Evolutionary conservation across 2,888 invertebrate species (phyloP).

Genomic region (Pseudanteris insignis): DNA sequence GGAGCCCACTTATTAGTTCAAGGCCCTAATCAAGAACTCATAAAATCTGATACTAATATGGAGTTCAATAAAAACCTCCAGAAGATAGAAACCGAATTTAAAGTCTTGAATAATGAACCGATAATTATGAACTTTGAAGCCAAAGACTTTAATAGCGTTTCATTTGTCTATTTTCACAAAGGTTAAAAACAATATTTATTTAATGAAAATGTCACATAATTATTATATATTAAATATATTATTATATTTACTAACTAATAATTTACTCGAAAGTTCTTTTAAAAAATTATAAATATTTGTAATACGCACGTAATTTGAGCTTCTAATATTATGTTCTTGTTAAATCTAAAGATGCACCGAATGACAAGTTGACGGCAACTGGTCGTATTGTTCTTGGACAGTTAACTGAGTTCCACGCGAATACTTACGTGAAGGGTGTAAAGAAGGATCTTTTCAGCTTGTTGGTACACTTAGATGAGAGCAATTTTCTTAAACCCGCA

Average conservation of each 20-base stretch:
- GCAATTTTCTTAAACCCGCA: conserved; percentile 74
- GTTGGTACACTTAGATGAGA: conserved; percentile 72
- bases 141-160: conserved; percentile 71
- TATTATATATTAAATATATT: too few species aligned
- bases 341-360: conserved; percentile 66
- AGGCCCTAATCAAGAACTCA: conserved; percentile 68
- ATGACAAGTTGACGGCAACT: conserved; percentile 69
- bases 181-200: too few species aligned
- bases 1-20: conserved; percentile 55
- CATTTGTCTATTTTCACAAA: conserved; percentile 69
- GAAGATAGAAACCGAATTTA: conserved; percentile 68
- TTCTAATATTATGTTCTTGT: too few species aligned
- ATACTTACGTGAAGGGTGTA: conserved; percentile 68
- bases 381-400: conserved; percentile 72
- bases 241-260: too few species aligned
- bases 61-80: conserved; percentile 68
- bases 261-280: too few species aligned
- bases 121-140: conserved; percentile 67
- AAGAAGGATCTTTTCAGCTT: conserved; percentile 72
- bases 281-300: too few species aligned
- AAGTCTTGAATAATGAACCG: conserved; percentile 69
- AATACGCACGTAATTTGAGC: too few species aligned
- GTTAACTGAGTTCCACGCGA: conserved; percentile 71
- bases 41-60: conserved; percentile 69
- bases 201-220: too few species aligned